Conservation (phyloP, 2,797 vertebrate genomes). For the Anabacerthia variegaticeps region DNA sequence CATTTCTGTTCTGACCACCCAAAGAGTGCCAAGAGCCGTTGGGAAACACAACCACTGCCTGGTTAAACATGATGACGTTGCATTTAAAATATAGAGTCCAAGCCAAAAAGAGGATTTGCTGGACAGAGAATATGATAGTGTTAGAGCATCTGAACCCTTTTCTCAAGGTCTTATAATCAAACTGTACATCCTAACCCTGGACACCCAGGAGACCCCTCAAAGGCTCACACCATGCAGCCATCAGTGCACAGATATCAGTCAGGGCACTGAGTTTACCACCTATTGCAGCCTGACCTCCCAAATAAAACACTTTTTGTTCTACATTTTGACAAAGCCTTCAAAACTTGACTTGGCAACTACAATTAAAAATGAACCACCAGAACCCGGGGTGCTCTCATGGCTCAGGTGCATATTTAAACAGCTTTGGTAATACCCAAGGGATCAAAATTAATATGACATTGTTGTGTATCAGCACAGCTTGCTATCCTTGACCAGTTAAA, state of each 20-base stretch:
- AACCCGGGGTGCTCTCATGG: not conserved
- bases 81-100: not conserved
- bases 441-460: not conserved
- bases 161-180: not conserved
- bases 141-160: not conserved
- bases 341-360: not conserved
- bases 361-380: not conserved
- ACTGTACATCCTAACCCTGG: rapidly evolving
- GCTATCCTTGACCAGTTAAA: not conserved
- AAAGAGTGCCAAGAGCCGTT: not conserved
- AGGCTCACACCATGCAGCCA: not conserved
- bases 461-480: not conserved
- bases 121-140: not conserved
- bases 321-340: not conserved
- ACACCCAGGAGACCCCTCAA: not conserved
- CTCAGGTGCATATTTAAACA: not conserved
- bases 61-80: not conserved
- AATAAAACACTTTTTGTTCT: not conserved
- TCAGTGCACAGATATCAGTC: not conserved
- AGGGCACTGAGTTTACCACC: not conserved
- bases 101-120: not conserved
- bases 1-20: not conserved
- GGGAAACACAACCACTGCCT: not conserved
- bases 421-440: not conserved
- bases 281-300: not conserved